Conservation (phyloP, 1,140 invertebrate genomes). For the Drosophila nigromelanica region DNA sequence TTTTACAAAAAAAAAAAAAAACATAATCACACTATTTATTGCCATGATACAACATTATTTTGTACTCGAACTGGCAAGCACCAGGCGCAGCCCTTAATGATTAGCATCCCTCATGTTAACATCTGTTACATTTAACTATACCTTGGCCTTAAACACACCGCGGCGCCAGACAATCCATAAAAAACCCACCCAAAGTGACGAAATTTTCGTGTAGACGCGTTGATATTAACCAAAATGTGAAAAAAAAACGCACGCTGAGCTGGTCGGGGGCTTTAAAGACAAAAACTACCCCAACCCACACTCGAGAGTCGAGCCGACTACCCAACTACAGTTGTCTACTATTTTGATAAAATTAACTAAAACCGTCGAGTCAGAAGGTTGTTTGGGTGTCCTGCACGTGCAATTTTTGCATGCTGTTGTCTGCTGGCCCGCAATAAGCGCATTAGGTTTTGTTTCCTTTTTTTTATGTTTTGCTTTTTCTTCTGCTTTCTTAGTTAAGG, state of each 20-base stretch:
- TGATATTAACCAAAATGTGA: conserved; percentile 44
- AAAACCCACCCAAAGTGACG: conserved; percentile 50
- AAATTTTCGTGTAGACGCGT: conserved; percentile 51
- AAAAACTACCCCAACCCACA: conserved; percentile 57
- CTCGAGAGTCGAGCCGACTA: background rate
- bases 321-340: conserved; percentile 31
- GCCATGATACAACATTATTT: conserved; percentile 83
- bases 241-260: conserved; percentile 24
- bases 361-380: conserved; percentile 59
- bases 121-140: conserved; percentile 82
- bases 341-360: conserved; percentile 66
- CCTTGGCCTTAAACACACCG: conserved; percentile 17
- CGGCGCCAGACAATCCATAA: conserved; percentile 23
- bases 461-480: conserved; percentile 17
- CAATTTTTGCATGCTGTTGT: conserved; percentile 66
- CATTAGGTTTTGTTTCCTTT: conserved; percentile 59
- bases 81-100: conserved; percentile 47
- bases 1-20: conserved; percentile 27
- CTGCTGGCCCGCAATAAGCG: conserved; percentile 65
- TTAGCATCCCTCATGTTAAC: conserved; percentile 81
- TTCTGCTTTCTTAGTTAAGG: conserved; percentile 3
- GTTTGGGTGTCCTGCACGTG: conserved; percentile 65
- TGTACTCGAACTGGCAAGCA: conserved; percentile 54
- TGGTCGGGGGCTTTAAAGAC: conserved; percentile 45
- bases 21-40: conserved; percentile 82